A percentile compares a stretch with the other conserved stretches of the same genome.
These are phyloP conservation scores for Leiothrix lutea DNA, from an alignment of 2,113 vertebrate genomes.

Conservation along the genomic window DNA sequence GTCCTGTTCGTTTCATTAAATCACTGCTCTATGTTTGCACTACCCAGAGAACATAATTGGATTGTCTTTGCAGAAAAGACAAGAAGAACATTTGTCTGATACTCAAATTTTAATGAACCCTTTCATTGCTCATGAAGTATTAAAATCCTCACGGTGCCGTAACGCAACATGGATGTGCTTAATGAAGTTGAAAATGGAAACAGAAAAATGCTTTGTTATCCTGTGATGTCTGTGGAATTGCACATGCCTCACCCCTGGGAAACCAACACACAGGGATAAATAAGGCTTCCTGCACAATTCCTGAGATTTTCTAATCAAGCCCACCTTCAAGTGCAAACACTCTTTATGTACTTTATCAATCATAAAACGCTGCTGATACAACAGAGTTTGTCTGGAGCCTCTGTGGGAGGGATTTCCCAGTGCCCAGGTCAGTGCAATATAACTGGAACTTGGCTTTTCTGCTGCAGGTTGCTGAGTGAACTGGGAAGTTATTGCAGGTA, in stretches of 20 bases:
- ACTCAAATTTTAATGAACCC: not conserved
- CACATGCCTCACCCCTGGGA: not conserved
- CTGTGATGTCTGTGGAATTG: not conserved
- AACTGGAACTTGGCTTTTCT: not conserved
- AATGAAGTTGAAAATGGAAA: not conserved
- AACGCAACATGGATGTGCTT: not conserved
- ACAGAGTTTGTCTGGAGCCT: not conserved
- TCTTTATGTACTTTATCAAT: not conserved
- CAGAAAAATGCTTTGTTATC: not conserved
- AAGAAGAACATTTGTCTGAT: not conserved
- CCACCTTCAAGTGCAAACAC: not conserved
- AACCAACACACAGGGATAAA: not conserved
- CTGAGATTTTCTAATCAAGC: not conserved
- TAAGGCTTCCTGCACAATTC: not conserved
- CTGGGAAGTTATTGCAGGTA: not conserved
- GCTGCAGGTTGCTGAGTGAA: not conserved
- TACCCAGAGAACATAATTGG: not conserved
- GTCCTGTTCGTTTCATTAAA: not conserved
- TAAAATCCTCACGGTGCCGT: not conserved
- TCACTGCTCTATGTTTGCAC: not conserved
- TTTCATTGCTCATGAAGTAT: not conserved
- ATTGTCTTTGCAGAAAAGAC: not conserved
- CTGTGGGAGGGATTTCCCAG: not conserved
- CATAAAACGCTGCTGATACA: accelerated
- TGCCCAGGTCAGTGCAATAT: not conserved